A percentile compares a stretch with the other conserved stretches of the same genome.
These are phyloP conservation scores for Dione vanillae DNA, from an alignment of 2,888 invertebrate species.

Conservation along the genomic window DNA sequence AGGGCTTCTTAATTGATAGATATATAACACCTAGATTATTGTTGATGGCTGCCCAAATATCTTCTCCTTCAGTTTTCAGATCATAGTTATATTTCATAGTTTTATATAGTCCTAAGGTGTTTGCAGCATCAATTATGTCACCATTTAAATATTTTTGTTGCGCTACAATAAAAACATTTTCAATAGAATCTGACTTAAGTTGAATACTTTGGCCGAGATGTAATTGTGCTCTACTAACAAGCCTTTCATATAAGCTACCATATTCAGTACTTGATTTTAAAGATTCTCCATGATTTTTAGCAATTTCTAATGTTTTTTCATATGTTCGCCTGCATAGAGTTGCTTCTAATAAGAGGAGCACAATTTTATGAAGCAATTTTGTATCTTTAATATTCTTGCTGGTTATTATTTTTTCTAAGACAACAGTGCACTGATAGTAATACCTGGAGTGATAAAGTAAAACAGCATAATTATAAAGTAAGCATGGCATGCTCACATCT, in stretches of 20 bases:
- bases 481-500: slow-evolving; percentile 66
- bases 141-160: slow-evolving; percentile 76
- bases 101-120: slow-evolving; percentile 70
- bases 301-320: slow-evolving; percentile 72
- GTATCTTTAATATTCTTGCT: slow-evolving; percentile 70
- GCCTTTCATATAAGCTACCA: slow-evolving; percentile 68
- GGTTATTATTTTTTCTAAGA: slow-evolving; percentile 71
- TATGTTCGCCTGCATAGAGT: slow-evolving; percentile 75
- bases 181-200: slow-evolving; percentile 71
- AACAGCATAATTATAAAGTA: slow-evolving; percentile 92
- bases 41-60: slow-evolving; percentile 85
- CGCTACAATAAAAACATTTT: slow-evolving; percentile 76
- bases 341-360: slow-evolving; percentile 72
- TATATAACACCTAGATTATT: slow-evolving; percentile 94
- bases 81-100: slow-evolving; percentile 71
- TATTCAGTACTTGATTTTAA: slow-evolving; percentile 66
- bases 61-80: slow-evolving; percentile 75
- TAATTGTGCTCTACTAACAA: slow-evolving; percentile 72
- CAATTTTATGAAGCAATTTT: slow-evolving; percentile 67
- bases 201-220: slow-evolving; percentile 60
- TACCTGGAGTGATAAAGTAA: slow-evolving; percentile 90
- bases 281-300: slow-evolving; percentile 68
- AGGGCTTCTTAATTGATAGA: slow-evolving; percentile 91
- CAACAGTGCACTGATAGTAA: slow-evolving; percentile 86
- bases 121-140: slow-evolving; percentile 72